Evolutionary conservation across 2,888 invertebrate species (phyloP), one percentile per base, ranked within the genome.

Genomic region (Bembecia ichneumoniformis): DNA sequence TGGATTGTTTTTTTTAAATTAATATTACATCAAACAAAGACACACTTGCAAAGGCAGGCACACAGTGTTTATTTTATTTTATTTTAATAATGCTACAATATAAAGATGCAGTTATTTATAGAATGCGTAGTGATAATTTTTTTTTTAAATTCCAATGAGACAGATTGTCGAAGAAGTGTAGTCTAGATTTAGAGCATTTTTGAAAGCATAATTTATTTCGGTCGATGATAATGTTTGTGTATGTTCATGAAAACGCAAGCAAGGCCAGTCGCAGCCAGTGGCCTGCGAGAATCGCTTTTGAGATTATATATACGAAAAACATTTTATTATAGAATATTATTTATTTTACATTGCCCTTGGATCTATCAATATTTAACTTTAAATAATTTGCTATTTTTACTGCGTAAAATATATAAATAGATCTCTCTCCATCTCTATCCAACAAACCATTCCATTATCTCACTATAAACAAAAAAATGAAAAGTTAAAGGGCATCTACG

Each of bases 181-280:
- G 28, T 28, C 9, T 28, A 28, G 28, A 9, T 9, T 28, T 28
- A 47, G 52, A 58, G 56, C 51, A 58, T 54, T 54, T 56, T 47
- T 51, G 53, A 56, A 58, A 51, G 50, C 28, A 40, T 52, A 47
- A 55, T 52, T 60, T 63, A 66, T 62, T 62, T 60, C 51, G 49
- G 58, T 60, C 61, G 57, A 63, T 61, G 65, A 61, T 58, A 58
- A 55, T 57, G 55, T 62, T 62, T 60, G 57, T 62, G 40, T 40
- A 59, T 55, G 58, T 58, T 55, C 54, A 52, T 57, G 57, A 57
- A 57, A 57, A 58, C 49, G 56, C 51, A 43, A 54, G 61, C 59
- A 62, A 65, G 64, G 47, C 52, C 36, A 47, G 48, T 46, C 52
- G 50, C 51, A 49, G 52, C 50, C 49, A 48, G 44, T 51, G 50